A percentile compares a stretch with the other conserved stretches of the same genome.
Conservation (phyloP, 2,888 invertebrate species). For the Pseudococcus jackbeardsleyi region DNA sequence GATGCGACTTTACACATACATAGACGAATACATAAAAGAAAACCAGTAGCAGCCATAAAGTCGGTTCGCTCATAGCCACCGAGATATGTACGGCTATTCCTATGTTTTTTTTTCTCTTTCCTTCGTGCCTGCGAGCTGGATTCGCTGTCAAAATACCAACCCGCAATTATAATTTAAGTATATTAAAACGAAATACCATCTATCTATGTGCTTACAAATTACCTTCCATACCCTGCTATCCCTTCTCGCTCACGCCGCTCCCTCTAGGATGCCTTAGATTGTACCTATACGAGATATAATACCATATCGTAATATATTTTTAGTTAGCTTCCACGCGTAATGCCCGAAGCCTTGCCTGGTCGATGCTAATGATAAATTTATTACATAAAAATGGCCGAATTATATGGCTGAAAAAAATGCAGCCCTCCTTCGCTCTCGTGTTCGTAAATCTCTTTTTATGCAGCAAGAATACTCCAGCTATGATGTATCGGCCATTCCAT, state of each 20-base stretch:
- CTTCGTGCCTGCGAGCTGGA: slow-evolving; percentile 19
- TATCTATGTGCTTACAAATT: slow-evolving; percentile 43
- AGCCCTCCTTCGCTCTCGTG: too few species aligned
- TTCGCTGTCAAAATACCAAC: slow-evolving; percentile 40
- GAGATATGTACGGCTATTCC: slow-evolving; percentile 12
- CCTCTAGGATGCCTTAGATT: background rate
- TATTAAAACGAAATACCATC: slow-evolving; percentile 52
- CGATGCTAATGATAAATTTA: slow-evolving; percentile 37
- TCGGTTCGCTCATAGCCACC: slow-evolving; percentile 46
- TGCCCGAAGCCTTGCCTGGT: background rate
- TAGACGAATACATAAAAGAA: slow-evolving; percentile 38
- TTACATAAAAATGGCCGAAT: slow-evolving; percentile 45
- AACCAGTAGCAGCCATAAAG: slow-evolving; percentile 49
- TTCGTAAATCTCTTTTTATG: too few species aligned
- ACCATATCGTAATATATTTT: slow-evolving; percentile 44
- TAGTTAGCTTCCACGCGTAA: slow-evolving; percentile 43
- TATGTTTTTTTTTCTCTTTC: background rate
- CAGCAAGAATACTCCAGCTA: too few species aligned
- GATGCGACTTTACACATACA: slow-evolving; percentile 14
- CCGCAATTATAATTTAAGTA: slow-evolving; percentile 37
- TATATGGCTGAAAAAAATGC: background rate
- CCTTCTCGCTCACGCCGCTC: background rate
- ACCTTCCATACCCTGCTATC: background rate
- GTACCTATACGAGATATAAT: background rate
- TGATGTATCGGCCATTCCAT: too few species aligned